Evolutionary conservation across 2,797 vertebrate genomes (phyloP).

Genomic region (Brachyrhaphis roseni): DNA sequence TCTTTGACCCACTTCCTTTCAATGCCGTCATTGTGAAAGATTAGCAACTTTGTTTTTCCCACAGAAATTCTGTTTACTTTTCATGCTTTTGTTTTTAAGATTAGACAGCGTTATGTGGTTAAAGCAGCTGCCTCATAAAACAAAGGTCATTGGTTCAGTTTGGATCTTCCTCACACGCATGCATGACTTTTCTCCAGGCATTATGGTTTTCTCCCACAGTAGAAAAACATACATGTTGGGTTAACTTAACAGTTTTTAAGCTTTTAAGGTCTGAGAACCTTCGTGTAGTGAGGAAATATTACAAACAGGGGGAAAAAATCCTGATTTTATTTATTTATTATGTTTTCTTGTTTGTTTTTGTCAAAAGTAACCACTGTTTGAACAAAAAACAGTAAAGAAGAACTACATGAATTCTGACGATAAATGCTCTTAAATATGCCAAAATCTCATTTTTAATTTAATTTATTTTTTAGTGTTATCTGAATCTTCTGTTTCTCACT

Average conservation of each 20-base stretch:
- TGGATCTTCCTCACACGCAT: not conserved
- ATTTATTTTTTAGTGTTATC: not conserved
- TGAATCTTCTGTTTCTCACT: not conserved
- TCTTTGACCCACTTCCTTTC: conserved; percentile 24
- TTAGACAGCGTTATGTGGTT: not conserved
- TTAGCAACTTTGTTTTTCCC: conserved; percentile 8
- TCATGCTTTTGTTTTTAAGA: not conserved
- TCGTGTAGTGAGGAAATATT: not conserved
- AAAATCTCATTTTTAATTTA: not conserved
- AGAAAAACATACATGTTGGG: not conserved
- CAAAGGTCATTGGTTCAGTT: not conserved
- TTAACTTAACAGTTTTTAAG: not conserved
- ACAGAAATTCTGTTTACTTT: not conserved
- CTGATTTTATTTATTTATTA: not conserved
- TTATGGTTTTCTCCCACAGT: not conserved
- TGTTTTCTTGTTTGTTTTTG: not conserved
- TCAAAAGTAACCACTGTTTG: not conserved
- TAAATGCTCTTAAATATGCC: not conserved
- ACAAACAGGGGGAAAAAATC: not conserved
- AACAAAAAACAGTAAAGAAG: not conserved
- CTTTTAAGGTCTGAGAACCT: not conserved
- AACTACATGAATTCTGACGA: not conserved
- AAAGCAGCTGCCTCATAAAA: not conserved
- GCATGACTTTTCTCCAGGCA: not conserved
- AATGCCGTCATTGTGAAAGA: conserved; percentile 3